Base-by-base conservation (phyloP, 2,113 vertebrate genomes). In the Xenopus tropicalis region DNA sequence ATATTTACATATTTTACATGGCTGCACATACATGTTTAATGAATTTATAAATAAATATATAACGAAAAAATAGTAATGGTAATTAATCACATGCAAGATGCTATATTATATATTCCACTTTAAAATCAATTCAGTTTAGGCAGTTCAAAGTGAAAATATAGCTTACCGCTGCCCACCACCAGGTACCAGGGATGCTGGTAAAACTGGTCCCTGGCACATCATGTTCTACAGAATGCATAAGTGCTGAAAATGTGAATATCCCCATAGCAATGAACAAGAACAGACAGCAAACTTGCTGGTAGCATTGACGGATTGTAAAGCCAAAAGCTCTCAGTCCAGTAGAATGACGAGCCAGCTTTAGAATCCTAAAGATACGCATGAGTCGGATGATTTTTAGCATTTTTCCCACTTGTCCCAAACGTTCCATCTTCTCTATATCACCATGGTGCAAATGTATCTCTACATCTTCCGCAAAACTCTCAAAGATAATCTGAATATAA, bases 111-210 rank as follows among this genome's bases (percentile, higher is more conserved):
- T 3, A 29, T 29, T 3, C 25, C 25, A 8, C 29, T 37, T 37
- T 37, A 37, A 37, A 37, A 37, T 8, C 29, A 4, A 37, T 37
- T 37, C 29, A 2, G 10, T 37, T 48, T 48, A 48, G 1, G 11
- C 12, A 48, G 16, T 48, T n/a, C n/a, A 44, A 48, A 48, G 5
- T 48, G 4, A 48, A 48, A 17, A 37, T 4, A 48, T 48, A 10
- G 82, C 95, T 93, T 86, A 97, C 95, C 77, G 95, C 93, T 25
- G 95, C 94, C 95, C 94, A 97, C 95, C 93, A 97, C 94, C 94
- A 96, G 0, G 94, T 85, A 0, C 86, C 87, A n/a, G 94, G 94
- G 64, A 97, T 97, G 67, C 95, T 97, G 88, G 90, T 93, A 87
- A 96, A 96, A 0, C 91, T 92, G 0, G 93, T 94, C 52, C 91